Conservation (phyloP, 2,888 invertebrate species). For the Hyppa rectilinea region DNA sequence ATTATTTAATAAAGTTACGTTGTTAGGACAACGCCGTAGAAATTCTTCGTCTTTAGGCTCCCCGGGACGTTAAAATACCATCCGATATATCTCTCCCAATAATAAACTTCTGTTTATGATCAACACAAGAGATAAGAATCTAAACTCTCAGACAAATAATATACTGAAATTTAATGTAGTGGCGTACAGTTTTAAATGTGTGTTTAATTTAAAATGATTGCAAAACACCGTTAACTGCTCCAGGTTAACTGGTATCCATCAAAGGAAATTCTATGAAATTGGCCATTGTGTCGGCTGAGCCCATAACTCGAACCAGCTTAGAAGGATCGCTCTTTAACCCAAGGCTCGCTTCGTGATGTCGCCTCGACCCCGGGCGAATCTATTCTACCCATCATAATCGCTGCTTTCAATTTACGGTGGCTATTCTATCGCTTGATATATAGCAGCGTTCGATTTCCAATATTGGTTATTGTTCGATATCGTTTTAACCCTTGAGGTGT, state of each 20-base stretch:
- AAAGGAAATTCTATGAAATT: slow-evolving; percentile 87
- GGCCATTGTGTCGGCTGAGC: slow-evolving; percentile 87
- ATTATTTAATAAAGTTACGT: slow-evolving; percentile 6
- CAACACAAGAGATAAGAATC: slow-evolving; percentile 40
- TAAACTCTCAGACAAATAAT: slow-evolving; percentile 36
- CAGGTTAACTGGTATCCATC: slow-evolving; percentile 82
- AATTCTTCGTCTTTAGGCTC: not conserved
- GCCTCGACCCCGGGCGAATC: slow-evolving; percentile 86
- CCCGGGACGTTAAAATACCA: slow-evolving; percentile 24
- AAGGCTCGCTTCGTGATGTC: slow-evolving; percentile 86
- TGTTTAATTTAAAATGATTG: slow-evolving; percentile 72
- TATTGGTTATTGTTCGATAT: slow-evolving; percentile 72
- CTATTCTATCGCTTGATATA: slow-evolving; percentile 82
- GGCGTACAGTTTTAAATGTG: slow-evolving; percentile 53
- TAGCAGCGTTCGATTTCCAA: slow-evolving; percentile 72
- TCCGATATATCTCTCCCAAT: slow-evolving; percentile 23
- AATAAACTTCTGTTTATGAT: slow-evolving; percentile 40
- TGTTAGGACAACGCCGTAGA: not conserved
- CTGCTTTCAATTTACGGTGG: slow-evolving; percentile 88
- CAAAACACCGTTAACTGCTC: slow-evolving; percentile 78
- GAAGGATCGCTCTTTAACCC: slow-evolving; percentile 88
- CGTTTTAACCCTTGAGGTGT: slow-evolving; percentile 65
- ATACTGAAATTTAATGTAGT: slow-evolving; percentile 31
- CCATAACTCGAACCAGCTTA: slow-evolving; percentile 84
- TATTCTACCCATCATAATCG: slow-evolving; percentile 89